phyloP scores from a whole-genome alignment of 2,888 invertebrate genomes.

The Amaurobius ferox region DNA sequence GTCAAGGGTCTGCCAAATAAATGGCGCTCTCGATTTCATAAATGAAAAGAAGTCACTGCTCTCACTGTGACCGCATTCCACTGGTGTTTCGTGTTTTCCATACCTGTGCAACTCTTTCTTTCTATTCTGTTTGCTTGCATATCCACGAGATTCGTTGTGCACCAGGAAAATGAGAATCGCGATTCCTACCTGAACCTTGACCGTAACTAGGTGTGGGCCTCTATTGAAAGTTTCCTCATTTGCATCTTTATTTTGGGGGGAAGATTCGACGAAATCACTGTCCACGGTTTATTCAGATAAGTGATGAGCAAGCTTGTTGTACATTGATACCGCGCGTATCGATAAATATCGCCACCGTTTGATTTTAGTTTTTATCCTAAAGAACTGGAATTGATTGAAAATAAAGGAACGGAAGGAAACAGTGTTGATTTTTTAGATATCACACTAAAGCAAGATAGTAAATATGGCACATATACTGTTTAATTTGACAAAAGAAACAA shows the following conservation, averaged over 20 bases:
- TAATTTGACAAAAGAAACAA: too few species aligned
- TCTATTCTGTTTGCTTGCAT: background rate
- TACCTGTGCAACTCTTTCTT: background rate
- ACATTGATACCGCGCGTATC: too few species aligned
- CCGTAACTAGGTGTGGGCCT: background rate
- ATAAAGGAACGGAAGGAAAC: too few species aligned
- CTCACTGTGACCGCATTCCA: slow-evolving; percentile 7
- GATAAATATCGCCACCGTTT: too few species aligned
- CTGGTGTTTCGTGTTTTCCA: slow-evolving; percentile 3
- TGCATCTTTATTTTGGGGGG: background rate
- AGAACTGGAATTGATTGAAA: too few species aligned
- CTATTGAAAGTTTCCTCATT: background rate
- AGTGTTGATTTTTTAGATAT: too few species aligned
- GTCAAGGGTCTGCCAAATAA: background rate
- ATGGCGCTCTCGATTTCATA: slow-evolving; percentile 9
- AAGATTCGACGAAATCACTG: background rate
- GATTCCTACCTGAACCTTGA: background rate
- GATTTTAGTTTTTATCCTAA: too few species aligned
- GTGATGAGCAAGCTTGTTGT: too few species aligned
- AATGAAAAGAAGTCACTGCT: background rate
- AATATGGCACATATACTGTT: too few species aligned
- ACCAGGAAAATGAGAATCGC: background rate
- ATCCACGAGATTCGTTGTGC: background rate
- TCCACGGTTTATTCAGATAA: too few species aligned
- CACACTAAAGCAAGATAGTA: too few species aligned